Evolutionary conservation across 1,140 invertebrate species (phyloP), one percentile per base, ranked within the genome.

Genomic region (Galendromus occidentalis): DNA sequence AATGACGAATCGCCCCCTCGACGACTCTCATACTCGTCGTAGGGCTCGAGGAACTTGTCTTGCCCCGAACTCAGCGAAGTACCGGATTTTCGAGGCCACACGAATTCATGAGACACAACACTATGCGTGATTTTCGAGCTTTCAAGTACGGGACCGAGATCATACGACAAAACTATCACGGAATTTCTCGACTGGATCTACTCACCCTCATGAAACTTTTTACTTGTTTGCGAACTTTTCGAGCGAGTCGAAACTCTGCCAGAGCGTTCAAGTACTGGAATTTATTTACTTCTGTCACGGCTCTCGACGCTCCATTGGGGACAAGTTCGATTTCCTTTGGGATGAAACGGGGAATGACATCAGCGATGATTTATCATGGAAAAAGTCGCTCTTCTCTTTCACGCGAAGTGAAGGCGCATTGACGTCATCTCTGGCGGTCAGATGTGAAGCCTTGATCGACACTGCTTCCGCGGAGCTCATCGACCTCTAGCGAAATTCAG

Each of bases 251-350:
- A 76, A 91, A 89, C 76, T 92, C 88, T 29, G 90, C 90, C 68
- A 94, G 77, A 45, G 86, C 84, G 76, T 94, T 88, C 71, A 94
- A 75, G 75, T 94, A 94, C 72, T 84, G 82, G 66, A 84, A 77
- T 76, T 90, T 91, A 65, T 83, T 87, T 12, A 79, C 79, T 74
- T 90, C 85, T 29, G 81, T 82, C 28, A 92, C 88, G 69, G 79
- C 76, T 42, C 81, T 74, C 69, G 81, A 82, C 18, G 81, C 76
- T 28, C 88, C 87, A 71, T 83, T 83, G 1, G 85, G 85, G 65
- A 88, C 79, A 17, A 90, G 77, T 68, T 90, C 86, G 28, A 86
- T 80, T 25, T 76, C 75, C 79, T 81, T 70, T 44, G 64, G 69
- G 28, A 69, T 59, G 30, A 63, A 41, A 66, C 66, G 45, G 42